These are phyloP conservation scores for Andricus quercusramuli DNA, from an alignment of 2,888 invertebrate species.

Conservation along the genomic window DNA sequence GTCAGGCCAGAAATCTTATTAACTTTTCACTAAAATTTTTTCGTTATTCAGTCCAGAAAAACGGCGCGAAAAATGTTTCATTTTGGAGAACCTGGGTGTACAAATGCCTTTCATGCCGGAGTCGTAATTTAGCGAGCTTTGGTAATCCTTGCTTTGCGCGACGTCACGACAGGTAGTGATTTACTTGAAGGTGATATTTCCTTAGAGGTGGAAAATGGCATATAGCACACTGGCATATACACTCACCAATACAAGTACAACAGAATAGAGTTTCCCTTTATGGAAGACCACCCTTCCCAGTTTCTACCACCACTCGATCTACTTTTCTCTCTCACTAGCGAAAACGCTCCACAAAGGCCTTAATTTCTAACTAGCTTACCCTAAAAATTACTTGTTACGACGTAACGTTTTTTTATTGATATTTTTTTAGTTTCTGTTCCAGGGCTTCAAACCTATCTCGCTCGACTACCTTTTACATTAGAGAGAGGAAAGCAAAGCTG, in stretches of 20 bases:
- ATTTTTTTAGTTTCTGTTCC: neutral
- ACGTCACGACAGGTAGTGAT: constrained; percentile 28
- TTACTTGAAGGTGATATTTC: constrained; percentile 37
- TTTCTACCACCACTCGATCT: constrained; percentile 6
- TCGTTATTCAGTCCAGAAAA: neutral
- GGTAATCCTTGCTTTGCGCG: constrained; percentile 25
- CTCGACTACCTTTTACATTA: too few relatives aligned
- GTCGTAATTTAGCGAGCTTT: constrained; percentile 34
- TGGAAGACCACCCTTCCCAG: constrained; percentile 10
- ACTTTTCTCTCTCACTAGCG: neutral
- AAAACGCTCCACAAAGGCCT: constrained; percentile 16
- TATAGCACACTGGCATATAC: neutral
- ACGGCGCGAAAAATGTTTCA: neutral
- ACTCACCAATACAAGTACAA: neutral
- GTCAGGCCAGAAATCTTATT: neutral
- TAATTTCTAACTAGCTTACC: constrained; percentile 28
- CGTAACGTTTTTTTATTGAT: neutral
- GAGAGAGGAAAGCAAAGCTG: too few relatives aligned
- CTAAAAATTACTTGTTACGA: constrained; percentile 12
- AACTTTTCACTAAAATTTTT: neutral
- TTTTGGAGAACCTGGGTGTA: constrained; percentile 1
- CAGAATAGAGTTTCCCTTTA: constrained; percentile 21
- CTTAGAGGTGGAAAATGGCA: constrained; percentile 21
- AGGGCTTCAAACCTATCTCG: neutral
- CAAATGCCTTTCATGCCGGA: constrained; percentile 3